Percentiles rank a stretch among this genome's conserved stretches.
Conservation (phyloP, 2,113 vertebrate genomes). For the Conger conger region DNA sequence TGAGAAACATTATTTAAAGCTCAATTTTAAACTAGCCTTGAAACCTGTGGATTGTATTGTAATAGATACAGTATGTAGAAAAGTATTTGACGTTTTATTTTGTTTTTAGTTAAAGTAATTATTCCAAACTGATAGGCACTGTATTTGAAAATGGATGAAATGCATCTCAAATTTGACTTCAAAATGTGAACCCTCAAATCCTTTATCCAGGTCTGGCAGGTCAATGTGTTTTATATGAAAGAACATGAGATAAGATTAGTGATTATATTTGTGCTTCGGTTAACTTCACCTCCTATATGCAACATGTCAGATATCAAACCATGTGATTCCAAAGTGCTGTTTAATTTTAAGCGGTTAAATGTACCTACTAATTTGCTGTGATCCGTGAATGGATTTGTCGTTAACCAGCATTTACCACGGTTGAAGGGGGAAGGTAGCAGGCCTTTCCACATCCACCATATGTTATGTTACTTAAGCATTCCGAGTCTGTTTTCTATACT, state of each 20-base stretch:
- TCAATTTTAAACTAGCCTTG: neutral
- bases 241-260: neutral
- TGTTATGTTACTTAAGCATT: conserved; percentile 41
- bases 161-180: neutral
- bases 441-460: conserved; percentile 29
- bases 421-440: conserved; percentile 27
- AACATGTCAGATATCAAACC: neutral
- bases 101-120: neutral
- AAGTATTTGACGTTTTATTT: neutral
- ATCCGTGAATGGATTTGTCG: conserved; percentile 31
- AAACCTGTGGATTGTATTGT: neutral
- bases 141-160: too few species aligned
- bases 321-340: neutral
- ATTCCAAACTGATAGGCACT: neutral
- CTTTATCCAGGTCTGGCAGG: neutral
- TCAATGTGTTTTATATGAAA: neutral
- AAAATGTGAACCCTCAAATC: neutral
- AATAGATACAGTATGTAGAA: neutral
- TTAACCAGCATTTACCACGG: conserved; percentile 19
- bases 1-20: too few species aligned
- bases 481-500: neutral
- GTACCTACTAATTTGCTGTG: neutral
- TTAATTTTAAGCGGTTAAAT: neutral
- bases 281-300: neutral
- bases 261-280: neutral